Percentiles rank a stretch among this genome's conserved stretches.
These are phyloP conservation scores for Rhodinocichla rosea DNA, from an alignment of 2,113 vertebrate genomes.

Conservation along the genomic window DNA sequence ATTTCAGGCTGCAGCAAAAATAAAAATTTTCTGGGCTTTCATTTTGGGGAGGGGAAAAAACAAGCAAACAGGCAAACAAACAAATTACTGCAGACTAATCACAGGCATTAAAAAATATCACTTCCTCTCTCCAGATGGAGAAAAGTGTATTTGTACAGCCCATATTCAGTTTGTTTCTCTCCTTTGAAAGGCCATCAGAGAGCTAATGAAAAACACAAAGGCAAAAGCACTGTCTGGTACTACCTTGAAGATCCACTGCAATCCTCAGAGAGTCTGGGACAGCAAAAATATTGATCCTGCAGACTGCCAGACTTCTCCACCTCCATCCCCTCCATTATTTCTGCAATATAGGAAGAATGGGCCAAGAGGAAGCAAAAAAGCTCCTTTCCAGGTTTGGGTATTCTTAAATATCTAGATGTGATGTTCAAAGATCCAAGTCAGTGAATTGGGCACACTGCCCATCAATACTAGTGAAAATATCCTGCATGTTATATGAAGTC, in stretches of 20 bases:
- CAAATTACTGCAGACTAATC: conserved; percentile 19
- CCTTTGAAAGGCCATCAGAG: not conserved
- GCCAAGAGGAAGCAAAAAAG: not conserved
- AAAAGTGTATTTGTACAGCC: not conserved
- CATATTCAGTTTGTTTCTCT: not conserved
- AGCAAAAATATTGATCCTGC: not conserved
- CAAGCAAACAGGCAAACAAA: not conserved
- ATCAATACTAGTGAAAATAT: not conserved
- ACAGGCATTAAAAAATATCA: not conserved
- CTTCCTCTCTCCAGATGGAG: conserved; percentile 32
- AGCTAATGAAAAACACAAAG: not conserved
- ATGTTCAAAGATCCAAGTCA: not conserved
- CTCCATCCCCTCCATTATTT: not conserved
- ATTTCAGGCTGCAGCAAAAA: not conserved
- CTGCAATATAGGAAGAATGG: not conserved
- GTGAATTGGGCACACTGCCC: no score
- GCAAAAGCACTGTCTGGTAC: not conserved
- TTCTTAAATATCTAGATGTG: not conserved
- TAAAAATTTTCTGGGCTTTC: not conserved
- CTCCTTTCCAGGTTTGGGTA: not conserved
- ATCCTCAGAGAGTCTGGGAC: not conserved
- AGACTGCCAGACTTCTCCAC: not conserved
- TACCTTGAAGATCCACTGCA: not conserved
- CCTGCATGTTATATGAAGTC: not conserved
- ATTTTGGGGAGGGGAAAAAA: not conserved